Conservation (phyloP, 2,113 vertebrate species). For the Cynopterus brachyotis region DNA sequence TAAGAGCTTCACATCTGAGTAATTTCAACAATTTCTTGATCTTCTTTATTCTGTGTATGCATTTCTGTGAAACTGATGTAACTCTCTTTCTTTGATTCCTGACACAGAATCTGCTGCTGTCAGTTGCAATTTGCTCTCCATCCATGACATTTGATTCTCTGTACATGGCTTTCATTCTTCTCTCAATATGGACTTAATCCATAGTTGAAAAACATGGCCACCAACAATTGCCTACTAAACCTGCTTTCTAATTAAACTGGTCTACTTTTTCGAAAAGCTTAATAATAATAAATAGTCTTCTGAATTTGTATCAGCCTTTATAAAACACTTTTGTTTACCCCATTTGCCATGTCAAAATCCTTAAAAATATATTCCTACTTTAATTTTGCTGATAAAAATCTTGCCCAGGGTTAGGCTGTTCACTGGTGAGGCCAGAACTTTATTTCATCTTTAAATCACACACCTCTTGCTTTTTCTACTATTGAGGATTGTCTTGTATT, state of each 20-base stretch:
- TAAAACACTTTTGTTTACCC: too few species aligned
- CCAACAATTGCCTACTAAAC: too few species aligned
- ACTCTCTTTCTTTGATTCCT: not conserved
- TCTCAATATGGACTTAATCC: too few species aligned
- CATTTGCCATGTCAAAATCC: too few species aligned
- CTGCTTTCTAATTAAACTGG: too few species aligned
- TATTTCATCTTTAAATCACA: not conserved
- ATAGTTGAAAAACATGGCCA: too few species aligned
- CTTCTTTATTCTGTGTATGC: not conserved
- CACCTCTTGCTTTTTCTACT: not conserved
- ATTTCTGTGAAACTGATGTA: not conserved
- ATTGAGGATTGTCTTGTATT: not conserved
- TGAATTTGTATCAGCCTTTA: too few species aligned
- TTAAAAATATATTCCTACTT: too few species aligned
- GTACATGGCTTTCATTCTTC: not conserved
- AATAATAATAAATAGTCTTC: too few species aligned
- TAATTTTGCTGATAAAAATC: too few species aligned
- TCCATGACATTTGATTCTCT: not conserved
- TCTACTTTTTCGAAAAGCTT: too few species aligned
- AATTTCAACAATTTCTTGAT: not conserved
- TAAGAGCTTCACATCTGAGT: not conserved
- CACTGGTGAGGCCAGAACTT: not conserved
- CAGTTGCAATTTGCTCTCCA: not conserved
- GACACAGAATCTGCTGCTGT: not conserved
- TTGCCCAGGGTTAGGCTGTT: not conserved